Evolutionary conservation across 2,113 vertebrate genomes (phyloP).

Genomic region (Prolemur simus): DNA sequence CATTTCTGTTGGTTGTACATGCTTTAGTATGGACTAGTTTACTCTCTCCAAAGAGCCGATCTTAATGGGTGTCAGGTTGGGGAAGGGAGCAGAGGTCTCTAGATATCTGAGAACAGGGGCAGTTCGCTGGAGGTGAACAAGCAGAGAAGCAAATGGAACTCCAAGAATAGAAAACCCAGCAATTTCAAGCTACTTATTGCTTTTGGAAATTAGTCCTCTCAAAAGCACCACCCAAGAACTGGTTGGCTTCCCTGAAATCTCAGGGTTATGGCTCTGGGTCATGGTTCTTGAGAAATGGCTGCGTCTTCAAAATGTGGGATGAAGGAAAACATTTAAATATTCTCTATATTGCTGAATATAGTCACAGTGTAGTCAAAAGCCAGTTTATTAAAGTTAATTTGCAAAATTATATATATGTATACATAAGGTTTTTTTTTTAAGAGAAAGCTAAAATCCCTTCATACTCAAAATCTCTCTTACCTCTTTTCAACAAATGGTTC

Average conservation of each 20-base stretch:
- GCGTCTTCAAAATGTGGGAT: background rate
- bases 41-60: background rate
- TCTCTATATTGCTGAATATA: background rate
- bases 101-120: background rate
- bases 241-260: background rate
- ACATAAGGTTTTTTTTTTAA: background rate
- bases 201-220: background rate
- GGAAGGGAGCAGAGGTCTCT: background rate
- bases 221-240: background rate
- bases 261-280: background rate
- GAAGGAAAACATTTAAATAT: background rate
- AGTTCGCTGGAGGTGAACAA: background rate
- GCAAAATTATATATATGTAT: background rate
- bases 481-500: background rate
- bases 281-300: background rate
- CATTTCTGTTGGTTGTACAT: background rate
- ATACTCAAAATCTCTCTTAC: background rate
- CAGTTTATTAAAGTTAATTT: conserved; percentile 14
- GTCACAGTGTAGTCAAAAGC: background rate
- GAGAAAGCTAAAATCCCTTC: background rate
- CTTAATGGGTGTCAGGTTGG: background rate
- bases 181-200: background rate
- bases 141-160: background rate
- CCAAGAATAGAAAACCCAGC: background rate
- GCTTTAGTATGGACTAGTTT: background rate